phyloP scores from a whole-genome alignment of 2,113 vertebrate genomes.

The Nicator chloris region DNA sequence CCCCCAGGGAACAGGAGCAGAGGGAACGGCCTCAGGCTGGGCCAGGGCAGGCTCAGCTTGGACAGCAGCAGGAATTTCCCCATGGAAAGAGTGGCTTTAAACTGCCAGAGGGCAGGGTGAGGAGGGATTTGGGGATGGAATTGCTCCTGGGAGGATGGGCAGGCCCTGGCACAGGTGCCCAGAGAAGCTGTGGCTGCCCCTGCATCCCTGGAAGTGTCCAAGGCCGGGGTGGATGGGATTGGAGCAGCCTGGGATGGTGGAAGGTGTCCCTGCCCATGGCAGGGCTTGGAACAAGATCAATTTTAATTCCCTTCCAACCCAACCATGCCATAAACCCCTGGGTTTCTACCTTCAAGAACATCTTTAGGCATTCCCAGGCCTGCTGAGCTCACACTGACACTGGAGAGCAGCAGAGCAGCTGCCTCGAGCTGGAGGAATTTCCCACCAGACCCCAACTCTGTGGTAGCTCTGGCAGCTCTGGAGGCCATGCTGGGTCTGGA shows the following conservation, averaged over 20 bases:
- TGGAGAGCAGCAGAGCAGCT: not conserved
- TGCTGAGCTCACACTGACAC: not conserved
- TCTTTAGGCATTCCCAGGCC: not conserved
- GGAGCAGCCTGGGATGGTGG: accelerated
- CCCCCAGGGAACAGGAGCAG: not conserved
- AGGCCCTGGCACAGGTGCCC: not conserved
- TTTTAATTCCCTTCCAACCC: not conserved
- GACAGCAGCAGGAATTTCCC: accelerated
- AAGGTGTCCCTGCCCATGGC: not conserved
- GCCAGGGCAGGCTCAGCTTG: not conserved
- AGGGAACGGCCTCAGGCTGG: not conserved
- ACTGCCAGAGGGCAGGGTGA: not conserved
- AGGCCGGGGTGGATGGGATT: not conserved
- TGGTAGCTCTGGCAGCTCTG: conserved; percentile 37
- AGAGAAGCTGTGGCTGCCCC: not conserved
- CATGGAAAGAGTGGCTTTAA: not conserved
- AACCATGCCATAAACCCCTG: not conserved
- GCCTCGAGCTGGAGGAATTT: not conserved
- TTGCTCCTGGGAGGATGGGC: accelerated
- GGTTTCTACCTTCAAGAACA: not conserved
- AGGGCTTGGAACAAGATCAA: not conserved
- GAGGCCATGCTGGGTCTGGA: not conserved
- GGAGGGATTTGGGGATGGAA: not conserved
- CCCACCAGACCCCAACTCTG: not conserved
- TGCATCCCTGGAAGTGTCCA: not conserved